Evolutionary conservation across 2,888 invertebrate species (phyloP).

Genomic region (Tenthredo scrophulariae): DNA sequence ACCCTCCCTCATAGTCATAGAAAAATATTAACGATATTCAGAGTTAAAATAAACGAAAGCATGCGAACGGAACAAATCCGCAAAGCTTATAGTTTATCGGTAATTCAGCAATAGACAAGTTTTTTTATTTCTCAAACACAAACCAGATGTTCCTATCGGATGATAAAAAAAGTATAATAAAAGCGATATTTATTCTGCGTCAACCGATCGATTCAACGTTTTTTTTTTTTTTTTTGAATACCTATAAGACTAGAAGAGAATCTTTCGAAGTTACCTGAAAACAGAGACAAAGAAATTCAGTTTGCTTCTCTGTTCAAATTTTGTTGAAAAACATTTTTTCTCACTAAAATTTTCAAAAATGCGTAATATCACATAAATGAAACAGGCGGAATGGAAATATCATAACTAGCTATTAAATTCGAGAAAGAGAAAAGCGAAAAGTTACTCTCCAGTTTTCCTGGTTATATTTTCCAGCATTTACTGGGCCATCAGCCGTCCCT

Average conservation of each 20-base stretch:
- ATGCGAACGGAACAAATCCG: not conserved
- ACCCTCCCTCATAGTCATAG: not conserved
- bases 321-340: not conserved
- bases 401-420: not conserved
- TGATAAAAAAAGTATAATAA: not conserved
- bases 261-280: not conserved
- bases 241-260: not conserved
- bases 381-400: not conserved
- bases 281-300: not conserved
- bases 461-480: constrained; percentile 21
- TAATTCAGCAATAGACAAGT: not conserved
- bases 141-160: not conserved
- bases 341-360: not conserved
- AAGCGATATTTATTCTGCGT: too few species aligned
- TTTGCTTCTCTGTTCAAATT: not conserved
- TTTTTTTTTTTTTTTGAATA: too few species aligned
- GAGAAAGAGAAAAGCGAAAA: not conserved
- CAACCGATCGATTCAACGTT: too few species aligned
- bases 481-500: not conserved
- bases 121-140: not conserved
- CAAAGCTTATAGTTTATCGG: not conserved
- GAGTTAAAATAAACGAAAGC: not conserved
- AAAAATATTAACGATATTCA: not conserved
- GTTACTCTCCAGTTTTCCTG: not conserved
- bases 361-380: not conserved